Conservation (phyloP, 2,797 vertebrate genomes). For the Nannoperca obscura region DNA sequence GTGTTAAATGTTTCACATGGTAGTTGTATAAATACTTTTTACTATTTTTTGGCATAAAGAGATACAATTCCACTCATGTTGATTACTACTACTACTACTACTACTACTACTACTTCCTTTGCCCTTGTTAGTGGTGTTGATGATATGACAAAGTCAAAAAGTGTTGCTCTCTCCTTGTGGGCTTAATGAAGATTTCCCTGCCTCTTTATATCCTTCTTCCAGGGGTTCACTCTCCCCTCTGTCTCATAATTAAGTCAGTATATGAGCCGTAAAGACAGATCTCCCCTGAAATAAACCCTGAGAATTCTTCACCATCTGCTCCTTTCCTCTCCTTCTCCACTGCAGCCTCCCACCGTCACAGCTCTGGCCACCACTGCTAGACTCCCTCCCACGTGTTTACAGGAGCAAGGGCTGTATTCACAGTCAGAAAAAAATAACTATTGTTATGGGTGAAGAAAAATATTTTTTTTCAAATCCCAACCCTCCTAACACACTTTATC, state of each 20-base stretch:
- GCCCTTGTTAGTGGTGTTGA: constrained; percentile 37
- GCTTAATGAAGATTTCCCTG: constrained; percentile 78
- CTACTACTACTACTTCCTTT: neutral
- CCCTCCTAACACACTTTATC: constrained; percentile 19
- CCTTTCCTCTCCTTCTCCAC: constrained; percentile 44
- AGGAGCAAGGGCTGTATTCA: constrained; percentile 34
- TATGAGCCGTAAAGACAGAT: constrained; percentile 85
- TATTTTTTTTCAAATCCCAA: constrained; percentile 26
- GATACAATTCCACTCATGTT: neutral
- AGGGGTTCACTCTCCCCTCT: constrained; percentile 77
- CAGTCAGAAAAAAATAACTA: constrained; percentile 11
- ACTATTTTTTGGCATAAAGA: neutral
- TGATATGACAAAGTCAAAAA: constrained; percentile 60
- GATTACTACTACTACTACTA: neutral
- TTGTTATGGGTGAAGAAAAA: constrained; percentile 16
- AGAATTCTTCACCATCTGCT: constrained; percentile 81
- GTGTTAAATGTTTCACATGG: neutral
- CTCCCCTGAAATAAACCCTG: constrained; percentile 80
- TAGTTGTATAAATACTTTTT: neutral
- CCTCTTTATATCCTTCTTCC: constrained; percentile 76
- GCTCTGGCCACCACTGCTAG: constrained; percentile 50
- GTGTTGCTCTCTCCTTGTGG: constrained; percentile 58
- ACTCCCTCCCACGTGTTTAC: constrained; percentile 64
- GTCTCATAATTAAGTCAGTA: constrained; percentile 85
- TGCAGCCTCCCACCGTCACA: constrained; percentile 52